phyloP scores from a whole-genome alignment of 2,797 vertebrate genomes.

The Schizothorax lantsangensis region DNA sequence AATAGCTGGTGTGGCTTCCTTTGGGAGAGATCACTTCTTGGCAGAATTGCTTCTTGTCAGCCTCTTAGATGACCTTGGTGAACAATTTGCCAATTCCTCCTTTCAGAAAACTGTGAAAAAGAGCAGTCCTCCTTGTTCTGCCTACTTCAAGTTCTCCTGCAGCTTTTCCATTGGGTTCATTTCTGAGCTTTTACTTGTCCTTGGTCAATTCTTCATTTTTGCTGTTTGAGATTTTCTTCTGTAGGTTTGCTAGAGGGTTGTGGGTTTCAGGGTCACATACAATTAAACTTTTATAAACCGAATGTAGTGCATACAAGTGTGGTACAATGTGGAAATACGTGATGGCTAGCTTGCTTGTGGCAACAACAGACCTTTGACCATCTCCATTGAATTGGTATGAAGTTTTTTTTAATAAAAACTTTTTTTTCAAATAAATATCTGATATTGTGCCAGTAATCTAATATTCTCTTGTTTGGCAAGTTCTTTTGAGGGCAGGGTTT shows the following conservation, averaged over 20 bases:
- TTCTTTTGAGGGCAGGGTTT: neutral
- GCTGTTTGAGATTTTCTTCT: neutral
- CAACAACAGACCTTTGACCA: neutral
- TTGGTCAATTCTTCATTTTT: neutral
- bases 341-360: neutral
- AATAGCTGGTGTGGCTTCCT: neutral
- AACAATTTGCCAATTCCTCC: slow-evolving; percentile 3
- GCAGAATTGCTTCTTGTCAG: neutral
- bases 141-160: neutral
- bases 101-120: slow-evolving; percentile 2
- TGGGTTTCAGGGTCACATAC: neutral
- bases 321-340: neutral
- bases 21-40: neutral
- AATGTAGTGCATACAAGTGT: neutral
- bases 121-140: neutral
- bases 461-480: neutral
- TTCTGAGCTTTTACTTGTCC: slow-evolving; percentile 10
- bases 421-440: neutral
- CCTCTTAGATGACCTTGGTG: slow-evolving; percentile 4
- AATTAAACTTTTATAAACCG: neutral
- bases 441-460: neutral
- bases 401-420: neutral
- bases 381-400: neutral
- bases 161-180: neutral
- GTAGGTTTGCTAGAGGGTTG: neutral